Evolutionary conservation across 2,888 invertebrate genomes (phyloP), one percentile per base, ranked within the genome.

Genomic region (Platypus cylindrus): DNA sequence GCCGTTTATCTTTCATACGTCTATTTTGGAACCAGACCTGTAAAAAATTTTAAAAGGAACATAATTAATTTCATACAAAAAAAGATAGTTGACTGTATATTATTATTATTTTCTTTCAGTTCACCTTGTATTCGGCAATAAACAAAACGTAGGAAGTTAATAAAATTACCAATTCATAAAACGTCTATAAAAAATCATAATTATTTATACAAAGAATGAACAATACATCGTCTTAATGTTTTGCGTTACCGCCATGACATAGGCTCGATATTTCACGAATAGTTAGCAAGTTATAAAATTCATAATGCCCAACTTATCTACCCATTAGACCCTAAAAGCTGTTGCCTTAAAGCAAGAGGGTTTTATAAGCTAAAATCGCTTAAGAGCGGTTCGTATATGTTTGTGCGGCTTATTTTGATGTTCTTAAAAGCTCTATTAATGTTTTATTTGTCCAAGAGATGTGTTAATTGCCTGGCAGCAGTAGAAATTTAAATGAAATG

Each of bases 1-100:
- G 95, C 0, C 97, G 74, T 54, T 98, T 97, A 66, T 97, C 95
- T 58, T 97, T 93, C 91, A 93, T 93, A 33, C 93, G 70, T 20
- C 93, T 72, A 60, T 93, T 93, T 71, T 93, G 93, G 60, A 98
- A 98, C 97, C 97, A 97, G 13, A 91, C 89, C 87, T 89, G 70
- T 3, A 62, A 62, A 39, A 47, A n/a, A n/a, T n/a, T n/a, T n/a
- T n/a, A n/a, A n/a, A n/a, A n/a, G n/a, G n/a, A n/a, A n/a, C n/a
- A n/a, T n/a, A n/a, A n/a, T n/a, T n/a, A n/a, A n/a, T n/a, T n/a
- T n/a, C n/a, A n/a, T n/a, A n/a, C n/a, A n/a, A n/a, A n/a, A n/a
- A n/a, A n/a, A n/a, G n/a, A n/a, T n/a, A n/a, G n/a, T n/a, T n/a
- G n/a, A n/a, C n/a, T n/a, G n/a, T n/a, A n/a, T n/a, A n/a, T n/a